Evolutionary conservation across 2,797 vertebrate genomes (phyloP), one percentile per base, ranked within the genome.

Genomic region (Alauda arvensis): DNA sequence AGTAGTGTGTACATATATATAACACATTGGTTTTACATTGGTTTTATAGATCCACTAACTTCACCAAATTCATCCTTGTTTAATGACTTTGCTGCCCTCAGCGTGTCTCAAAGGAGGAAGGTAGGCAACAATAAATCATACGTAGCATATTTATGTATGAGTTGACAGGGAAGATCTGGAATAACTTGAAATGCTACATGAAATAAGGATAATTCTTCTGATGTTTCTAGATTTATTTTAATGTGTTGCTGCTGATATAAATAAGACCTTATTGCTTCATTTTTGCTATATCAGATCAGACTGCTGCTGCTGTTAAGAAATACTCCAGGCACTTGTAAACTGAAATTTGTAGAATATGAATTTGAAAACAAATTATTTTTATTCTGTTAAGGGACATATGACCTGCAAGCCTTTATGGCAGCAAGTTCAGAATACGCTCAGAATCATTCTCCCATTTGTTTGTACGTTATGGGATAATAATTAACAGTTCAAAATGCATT

Each of bases 11-110:
- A 8, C 52, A 20, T 46, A 42, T 80, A 4, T 60, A 7, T 53
- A 52, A 93, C 72, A n/a, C 79, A 12, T 59, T 52, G 51, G 25
- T 16, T 92, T 77, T 61, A 92, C 28, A 11, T 93, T 92, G 87
- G 74, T 91, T 83, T 95, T 97, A 57, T 95, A 99, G 99, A 99
- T 98, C 96, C 98, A 94, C 97, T 99, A 94, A 98, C 98, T 97
- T 99, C 99, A 89, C 98, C 98, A 85, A 98, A 98, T 94, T 98
- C 99, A 85, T 98, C 98, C 85, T 97, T 99, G 94, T 99, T 99
- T 97, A 99, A 98, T 97, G 99, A 99, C 96, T 99, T 99, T 97
- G 98, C 98, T 98, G 98, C 98, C 96, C 98, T 99, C 95, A 99
- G 97, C 72, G 97, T 99, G 95, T 98, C 99, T 92, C 99, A 99